Percentiles rank a stretch among this genome's conserved stretches.
Evolutionary conservation across 2,113 vertebrate genomes (phyloP).

Genomic region (Bostrychus sinensis): DNA sequence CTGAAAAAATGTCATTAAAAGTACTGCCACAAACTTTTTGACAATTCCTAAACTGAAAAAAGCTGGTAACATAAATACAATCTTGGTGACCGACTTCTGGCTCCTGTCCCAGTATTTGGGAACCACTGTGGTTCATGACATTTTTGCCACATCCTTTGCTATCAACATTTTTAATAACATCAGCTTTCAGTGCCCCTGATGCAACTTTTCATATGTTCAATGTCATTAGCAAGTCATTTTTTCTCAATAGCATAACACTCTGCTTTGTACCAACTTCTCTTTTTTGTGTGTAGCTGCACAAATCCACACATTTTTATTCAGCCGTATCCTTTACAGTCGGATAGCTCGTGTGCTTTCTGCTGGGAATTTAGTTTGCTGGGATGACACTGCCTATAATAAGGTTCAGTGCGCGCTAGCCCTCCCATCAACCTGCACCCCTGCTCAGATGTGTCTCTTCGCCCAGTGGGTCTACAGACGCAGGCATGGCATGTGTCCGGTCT

Average conservation of each 20-base stretch:
- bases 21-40: no score
- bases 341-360: conserved; percentile 29
- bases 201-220: not conserved
- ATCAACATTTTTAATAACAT: not conserved
- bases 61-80: no score
- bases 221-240: conserved; percentile 1
- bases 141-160: not conserved
- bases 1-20: no score
- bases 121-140: not conserved
- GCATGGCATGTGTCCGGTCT: conserved; percentile 37
- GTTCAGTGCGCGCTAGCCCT: conserved; percentile 56
- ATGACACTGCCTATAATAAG: conserved; percentile 65
- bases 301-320: conserved; percentile 28
- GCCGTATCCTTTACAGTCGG: conserved; percentile 40
- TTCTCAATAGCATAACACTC: not conserved
- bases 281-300: not conserved
- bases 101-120: not conserved
- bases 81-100: not conserved
- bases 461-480: conserved; percentile 54
- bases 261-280: not conserved
- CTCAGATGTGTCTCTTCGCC: conserved; percentile 52
- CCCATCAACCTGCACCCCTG: conserved; percentile 57
- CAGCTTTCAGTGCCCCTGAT: not conserved
- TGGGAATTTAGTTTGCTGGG: conserved; percentile 53
- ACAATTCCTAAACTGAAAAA: no score